These are phyloP conservation scores for Drosophila nasuta DNA, from an alignment of 1,140 invertebrate species.

Conservation along the genomic window DNA sequence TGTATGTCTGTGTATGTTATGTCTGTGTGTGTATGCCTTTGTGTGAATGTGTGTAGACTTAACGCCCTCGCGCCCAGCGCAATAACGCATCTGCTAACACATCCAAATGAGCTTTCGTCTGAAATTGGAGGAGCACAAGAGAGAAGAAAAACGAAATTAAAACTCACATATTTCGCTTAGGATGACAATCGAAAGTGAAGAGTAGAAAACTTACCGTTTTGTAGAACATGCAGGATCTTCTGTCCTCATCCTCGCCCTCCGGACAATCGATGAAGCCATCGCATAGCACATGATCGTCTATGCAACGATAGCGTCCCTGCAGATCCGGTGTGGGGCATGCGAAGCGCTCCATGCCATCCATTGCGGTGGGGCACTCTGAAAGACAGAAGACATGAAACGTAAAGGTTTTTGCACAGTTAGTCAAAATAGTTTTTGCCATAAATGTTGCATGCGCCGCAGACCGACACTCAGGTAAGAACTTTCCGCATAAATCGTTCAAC, in stretches of 20 bases:
- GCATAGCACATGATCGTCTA: constrained; percentile 97
- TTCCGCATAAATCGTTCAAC: constrained; percentile 78
- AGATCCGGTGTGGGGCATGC: constrained; percentile 96
- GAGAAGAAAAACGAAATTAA: neutral
- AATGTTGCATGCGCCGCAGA: constrained; percentile 9
- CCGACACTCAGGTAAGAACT: constrained; percentile 59
- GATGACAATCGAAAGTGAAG: neutral
- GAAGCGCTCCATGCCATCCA: constrained; percentile 97
- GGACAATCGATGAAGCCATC: constrained; percentile 98
- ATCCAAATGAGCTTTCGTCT: constrained; percentile 97
- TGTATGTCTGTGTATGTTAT: neutral
- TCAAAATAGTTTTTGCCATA: constrained; percentile 59
- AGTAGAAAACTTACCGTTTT: constrained; percentile 93
- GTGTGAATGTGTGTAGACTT: constrained; percentile 72
- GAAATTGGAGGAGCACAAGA: constrained; percentile 85
- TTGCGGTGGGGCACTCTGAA: constrained; percentile 95
- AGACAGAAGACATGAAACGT: constrained; percentile 2
- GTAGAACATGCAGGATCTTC: constrained; percentile 98
- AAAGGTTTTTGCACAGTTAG: constrained; percentile 48
- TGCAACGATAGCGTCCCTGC: constrained; percentile 96
- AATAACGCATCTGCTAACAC: constrained; percentile 96
- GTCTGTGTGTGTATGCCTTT: constrained; percentile 40
- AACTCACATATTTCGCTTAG: neutral
- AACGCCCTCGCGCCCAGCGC: constrained; percentile 95
- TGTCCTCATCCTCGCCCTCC: constrained; percentile 95